Conservation (phyloP, 1,140 invertebrate species). For the Grapholita molesta region DNA sequence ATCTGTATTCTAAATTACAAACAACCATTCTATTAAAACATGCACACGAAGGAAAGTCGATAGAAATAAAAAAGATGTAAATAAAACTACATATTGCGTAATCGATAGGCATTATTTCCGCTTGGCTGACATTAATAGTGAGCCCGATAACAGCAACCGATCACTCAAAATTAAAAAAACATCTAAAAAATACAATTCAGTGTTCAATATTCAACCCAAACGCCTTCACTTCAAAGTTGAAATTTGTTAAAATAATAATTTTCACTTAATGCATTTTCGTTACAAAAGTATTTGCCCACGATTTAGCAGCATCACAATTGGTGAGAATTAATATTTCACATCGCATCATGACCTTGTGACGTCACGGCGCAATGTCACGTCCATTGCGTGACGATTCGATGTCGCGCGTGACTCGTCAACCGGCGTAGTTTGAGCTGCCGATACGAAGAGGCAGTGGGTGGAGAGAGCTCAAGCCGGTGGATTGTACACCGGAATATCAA, state of each 20-base stretch:
- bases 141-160: background rate
- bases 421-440: background rate
- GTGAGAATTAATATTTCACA: constrained; percentile 13
- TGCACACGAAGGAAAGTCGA: background rate
- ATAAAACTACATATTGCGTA: background rate
- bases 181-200: background rate
- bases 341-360: constrained; percentile 16
- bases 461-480: background rate
- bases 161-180: background rate
- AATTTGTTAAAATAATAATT: background rate
- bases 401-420: constrained; percentile 19
- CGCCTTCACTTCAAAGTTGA: background rate
- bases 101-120: background rate
- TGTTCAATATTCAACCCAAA: background rate
- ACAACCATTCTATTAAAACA: too few relatives aligned
- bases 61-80: background rate
- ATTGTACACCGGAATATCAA: background rate
- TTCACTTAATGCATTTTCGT: background rate
- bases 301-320: constrained; percentile 4
- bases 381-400: constrained; percentile 36
- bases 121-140: background rate
- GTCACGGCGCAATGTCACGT: constrained; percentile 47
- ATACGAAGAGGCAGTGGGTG: background rate
- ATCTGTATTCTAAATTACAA: too few relatives aligned
- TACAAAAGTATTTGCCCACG: background rate